Base-by-base conservation (phyloP, 2,888 invertebrate species). In the Tinea pellionella region DNA sequence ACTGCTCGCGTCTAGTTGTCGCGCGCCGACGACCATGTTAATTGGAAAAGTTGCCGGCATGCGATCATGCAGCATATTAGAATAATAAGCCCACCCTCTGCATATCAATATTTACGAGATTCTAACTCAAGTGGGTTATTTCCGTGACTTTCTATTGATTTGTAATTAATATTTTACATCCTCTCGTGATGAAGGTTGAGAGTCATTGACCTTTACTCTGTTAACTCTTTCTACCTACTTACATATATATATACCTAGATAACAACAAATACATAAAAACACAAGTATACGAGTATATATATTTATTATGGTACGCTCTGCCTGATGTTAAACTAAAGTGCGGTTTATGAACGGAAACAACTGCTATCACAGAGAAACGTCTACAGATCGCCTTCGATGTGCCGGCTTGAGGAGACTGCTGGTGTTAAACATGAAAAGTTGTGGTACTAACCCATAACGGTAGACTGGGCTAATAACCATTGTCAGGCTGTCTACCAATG, bases 11-110 rank as follows among this genome's bases (percentile, higher is more conserved):
- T 56, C 51, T 13, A 15, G 37, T 15, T 58, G 63, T 62, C 62
- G 61, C 61, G 63, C 63, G 60, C 55, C 63, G 62, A 56, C 62
- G 62, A 58, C 42, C 58, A 47, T 43, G 57, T 30, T 63, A 63
- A 63, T 63, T 62, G 61, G 58, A 30, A 43, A 59, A 53, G 55
- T 56, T 55, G 62, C 63, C 59, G 55, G 62, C 63, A 55, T 61
- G 63, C 60, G 53, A 53, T 53, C 62, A 60, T 37, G 53, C 62
- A 29, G 41, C 60, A 32, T 56, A 61, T 61, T 62, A 57, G 57
- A 61, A 62, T 60, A 60, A 41, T 62, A 60, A 60, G 61, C 60
- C 37, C 53, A 60, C 59, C 60, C 56, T 59, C 42, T 55, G 43
- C 59, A 60, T 61, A 62, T 60, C 37, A 47, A 57, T 60, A 57